Evolutionary conservation across 2,888 invertebrate genomes (phyloP).

Genomic region (Tridacna crocea): DNA sequence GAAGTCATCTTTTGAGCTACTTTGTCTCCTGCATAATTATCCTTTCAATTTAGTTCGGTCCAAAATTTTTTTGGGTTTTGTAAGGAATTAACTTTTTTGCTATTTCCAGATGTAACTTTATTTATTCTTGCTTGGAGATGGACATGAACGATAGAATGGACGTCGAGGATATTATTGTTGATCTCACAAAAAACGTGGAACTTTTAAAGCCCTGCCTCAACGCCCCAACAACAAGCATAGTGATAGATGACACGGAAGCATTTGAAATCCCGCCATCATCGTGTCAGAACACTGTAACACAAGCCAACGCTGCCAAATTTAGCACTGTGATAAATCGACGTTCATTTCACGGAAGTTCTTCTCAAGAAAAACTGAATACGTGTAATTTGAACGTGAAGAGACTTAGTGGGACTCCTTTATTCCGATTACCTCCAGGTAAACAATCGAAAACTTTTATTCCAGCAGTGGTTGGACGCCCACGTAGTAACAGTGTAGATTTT

Average conservation of each 20-base stretch:
- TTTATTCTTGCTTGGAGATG: conserved; percentile 92
- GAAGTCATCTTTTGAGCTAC: too few relatives aligned
- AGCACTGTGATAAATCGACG: conserved; percentile 63
- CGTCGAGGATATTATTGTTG: conserved; percentile 92
- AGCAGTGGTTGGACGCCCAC: conserved; percentile 51
- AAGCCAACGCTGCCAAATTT: conserved; percentile 63
- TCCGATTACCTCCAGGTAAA: conserved; percentile 53
- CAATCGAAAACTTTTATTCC: conserved; percentile 67
- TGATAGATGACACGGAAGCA: conserved; percentile 89
- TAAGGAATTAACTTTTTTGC: conserved; percentile 20
- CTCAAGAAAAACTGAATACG: conserved; percentile 63
- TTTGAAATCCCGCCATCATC: conserved; percentile 84
- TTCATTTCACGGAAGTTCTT: conserved; percentile 63
- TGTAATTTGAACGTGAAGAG: conserved; percentile 58
- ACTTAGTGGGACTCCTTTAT: conserved; percentile 59
- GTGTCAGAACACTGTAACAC: conserved; percentile 70
- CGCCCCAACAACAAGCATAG: conserved; percentile 89
- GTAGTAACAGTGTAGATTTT: conserved; percentile 66
- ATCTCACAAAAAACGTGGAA: conserved; percentile 91
- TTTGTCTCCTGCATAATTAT: too few relatives aligned
- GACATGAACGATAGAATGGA: conserved; percentile 90
- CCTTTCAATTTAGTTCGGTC: neutral
- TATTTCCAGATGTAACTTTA: conserved; percentile 88
- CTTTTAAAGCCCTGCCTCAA: conserved; percentile 92
- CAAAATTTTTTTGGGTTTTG: neutral